Percentiles rank a stretch among this genome's conserved stretches.
Evolutionary conservation across 2,797 vertebrate species (phyloP).

Genomic region (Chrysocyon brachyurus): DNA sequence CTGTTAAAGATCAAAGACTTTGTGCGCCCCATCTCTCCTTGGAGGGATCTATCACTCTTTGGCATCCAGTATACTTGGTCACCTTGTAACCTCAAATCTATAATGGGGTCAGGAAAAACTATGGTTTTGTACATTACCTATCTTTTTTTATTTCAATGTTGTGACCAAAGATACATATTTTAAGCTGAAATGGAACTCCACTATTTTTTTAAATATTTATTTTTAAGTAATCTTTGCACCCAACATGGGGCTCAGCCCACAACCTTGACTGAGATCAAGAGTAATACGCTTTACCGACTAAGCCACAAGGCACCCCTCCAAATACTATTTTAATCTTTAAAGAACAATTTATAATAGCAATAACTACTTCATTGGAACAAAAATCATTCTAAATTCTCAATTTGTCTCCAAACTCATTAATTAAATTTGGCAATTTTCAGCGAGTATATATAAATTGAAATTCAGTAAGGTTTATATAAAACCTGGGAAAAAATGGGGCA

Average conservation of each 20-base stretch:
- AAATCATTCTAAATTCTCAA: background rate
- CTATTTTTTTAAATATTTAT: background rate
- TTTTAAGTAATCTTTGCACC: background rate
- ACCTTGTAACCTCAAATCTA: background rate
- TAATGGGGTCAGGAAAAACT: background rate
- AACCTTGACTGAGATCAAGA: background rate
- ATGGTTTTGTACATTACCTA: background rate
- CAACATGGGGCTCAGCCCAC: background rate
- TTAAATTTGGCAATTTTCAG: conserved; percentile 38
- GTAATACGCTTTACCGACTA: background rate
- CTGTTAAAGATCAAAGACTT: background rate
- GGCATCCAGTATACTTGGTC: background rate
- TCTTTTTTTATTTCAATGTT: background rate
- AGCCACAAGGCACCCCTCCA: background rate
- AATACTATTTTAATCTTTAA: background rate
- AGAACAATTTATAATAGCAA: background rate
- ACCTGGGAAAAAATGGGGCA: background rate
- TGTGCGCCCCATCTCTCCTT: background rate
- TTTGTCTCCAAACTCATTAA: background rate
- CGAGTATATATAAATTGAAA: background rate
- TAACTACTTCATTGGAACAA: background rate
- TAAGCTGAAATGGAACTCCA: background rate
- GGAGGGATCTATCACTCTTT: background rate
- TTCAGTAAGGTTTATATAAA: background rate
- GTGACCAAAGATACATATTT: background rate